Conservation (phyloP, 2,888 invertebrate genomes). For the Diloba caeruleocephala region DNA sequence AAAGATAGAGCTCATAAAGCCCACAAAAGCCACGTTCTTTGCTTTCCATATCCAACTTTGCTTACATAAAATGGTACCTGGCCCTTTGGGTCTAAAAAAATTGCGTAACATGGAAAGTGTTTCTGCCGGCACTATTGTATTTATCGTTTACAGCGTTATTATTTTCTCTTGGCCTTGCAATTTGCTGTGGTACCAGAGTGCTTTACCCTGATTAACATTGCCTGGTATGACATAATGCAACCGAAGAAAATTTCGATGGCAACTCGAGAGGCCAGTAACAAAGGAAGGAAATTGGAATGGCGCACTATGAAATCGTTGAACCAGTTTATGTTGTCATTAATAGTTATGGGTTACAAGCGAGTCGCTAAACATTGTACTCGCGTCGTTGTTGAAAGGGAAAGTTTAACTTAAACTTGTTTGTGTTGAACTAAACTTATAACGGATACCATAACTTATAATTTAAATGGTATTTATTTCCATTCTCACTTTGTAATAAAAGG, state of each 20-base stretch:
- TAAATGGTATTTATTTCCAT: conserved; percentile 34
- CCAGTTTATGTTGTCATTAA: conserved; percentile 45
- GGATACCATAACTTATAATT: conserved; percentile 30
- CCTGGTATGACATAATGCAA: conserved; percentile 25
- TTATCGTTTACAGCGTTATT: conserved; percentile 42
- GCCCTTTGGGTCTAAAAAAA: conserved; percentile 47
- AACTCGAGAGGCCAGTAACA: conserved; percentile 19
- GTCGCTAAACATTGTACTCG: conserved; percentile 33
- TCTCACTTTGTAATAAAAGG: conserved; percentile 30
- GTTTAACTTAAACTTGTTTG: conserved; percentile 22
- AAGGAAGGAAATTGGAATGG: conserved; percentile 46
- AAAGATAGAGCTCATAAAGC: conserved; percentile 32
- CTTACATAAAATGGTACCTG: conserved; percentile 42
- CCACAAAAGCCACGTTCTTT: conserved; percentile 24
- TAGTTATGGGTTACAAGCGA: conserved; percentile 40
- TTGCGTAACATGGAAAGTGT: conserved; percentile 58
- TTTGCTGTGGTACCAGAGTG: conserved; percentile 17
- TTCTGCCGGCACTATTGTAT: conserved; percentile 32
- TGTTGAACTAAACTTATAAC: conserved; percentile 22
- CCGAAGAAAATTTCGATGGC: conserved; percentile 29
- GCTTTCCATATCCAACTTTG: conserved; percentile 42
- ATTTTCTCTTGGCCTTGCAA: conserved; percentile 34
- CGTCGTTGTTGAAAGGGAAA: conserved; percentile 37
- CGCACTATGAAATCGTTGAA: conserved; percentile 22
- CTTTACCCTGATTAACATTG: conserved; percentile 30